Conservation (phyloP, 53 echinoderm and acorn worm genomes). For the Patiria pectinifera region DNA sequence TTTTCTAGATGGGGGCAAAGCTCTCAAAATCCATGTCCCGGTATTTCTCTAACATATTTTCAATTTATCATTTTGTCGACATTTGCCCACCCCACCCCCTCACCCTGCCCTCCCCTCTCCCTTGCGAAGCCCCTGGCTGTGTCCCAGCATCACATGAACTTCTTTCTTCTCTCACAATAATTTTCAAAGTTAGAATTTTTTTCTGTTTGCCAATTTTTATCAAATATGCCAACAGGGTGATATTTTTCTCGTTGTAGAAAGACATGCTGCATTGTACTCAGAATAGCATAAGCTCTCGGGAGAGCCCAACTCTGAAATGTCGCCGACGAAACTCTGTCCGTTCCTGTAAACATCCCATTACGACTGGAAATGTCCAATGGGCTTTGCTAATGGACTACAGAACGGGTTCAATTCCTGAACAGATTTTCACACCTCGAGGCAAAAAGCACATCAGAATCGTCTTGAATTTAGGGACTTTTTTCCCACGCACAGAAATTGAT, state of each 20-base stretch:
- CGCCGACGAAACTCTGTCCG: neutral
- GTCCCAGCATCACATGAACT: too few relatives aligned
- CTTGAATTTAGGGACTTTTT: neutral
- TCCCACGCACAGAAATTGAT: neutral
- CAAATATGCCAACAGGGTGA: too few relatives aligned
- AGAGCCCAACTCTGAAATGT: neutral
- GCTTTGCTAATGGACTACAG: conserved; percentile 23
- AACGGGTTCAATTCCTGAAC: neutral
- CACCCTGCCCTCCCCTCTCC: too few relatives aligned
- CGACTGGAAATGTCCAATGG: neutral
- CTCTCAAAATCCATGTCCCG: too few relatives aligned
- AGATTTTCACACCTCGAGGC: neutral
- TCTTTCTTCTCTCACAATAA: neutral
- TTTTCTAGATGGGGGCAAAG: too few relatives aligned
- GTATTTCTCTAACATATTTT: too few relatives aligned
- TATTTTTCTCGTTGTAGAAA: neutral
- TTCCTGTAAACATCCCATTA: conserved; percentile 19
- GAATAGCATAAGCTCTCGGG: neutral
- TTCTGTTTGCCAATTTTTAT: neutral
- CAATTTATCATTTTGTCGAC: too few relatives aligned
- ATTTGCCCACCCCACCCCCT: too few relatives aligned
- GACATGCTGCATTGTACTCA: neutral
- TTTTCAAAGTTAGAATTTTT: neutral
- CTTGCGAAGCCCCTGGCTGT: too few relatives aligned
- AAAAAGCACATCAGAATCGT: neutral